Conservation (phyloP, 2,888 invertebrate genomes). For the Scaptomyza polygonia region DNA sequence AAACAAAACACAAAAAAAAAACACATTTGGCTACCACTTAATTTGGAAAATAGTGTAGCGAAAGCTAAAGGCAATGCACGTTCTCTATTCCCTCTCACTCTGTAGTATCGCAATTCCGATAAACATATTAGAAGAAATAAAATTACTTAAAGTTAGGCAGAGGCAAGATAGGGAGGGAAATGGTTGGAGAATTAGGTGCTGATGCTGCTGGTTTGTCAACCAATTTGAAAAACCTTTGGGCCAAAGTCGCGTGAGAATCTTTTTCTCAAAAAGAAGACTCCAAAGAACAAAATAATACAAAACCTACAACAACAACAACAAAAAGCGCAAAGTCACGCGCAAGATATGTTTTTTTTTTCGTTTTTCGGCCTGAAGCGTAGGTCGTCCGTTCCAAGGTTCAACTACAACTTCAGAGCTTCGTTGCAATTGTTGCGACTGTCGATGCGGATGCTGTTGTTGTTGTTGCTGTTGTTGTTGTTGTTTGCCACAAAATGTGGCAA, state of each 20-base stretch:
- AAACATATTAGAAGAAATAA: conserved; percentile 69
- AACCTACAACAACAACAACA: too few species aligned
- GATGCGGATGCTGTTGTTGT: conserved; percentile 15
- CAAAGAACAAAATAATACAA: conserved; percentile 20
- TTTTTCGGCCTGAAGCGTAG: conserved; percentile 60
- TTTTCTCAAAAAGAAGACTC: conserved; percentile 37
- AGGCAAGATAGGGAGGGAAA: too few species aligned
- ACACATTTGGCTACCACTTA: conserved; percentile 72
- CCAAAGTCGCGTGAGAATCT: conserved; percentile 74
- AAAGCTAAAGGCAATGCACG: conserved; percentile 66
- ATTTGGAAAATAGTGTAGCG: conserved; percentile 53
- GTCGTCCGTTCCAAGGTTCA: conserved; percentile 28
- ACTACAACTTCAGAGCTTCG: conserved; percentile 1
- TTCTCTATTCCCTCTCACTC: conserved; percentile 39
- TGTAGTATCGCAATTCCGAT: conserved; percentile 41
- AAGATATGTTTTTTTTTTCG: conserved; percentile 47
- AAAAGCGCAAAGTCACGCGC: conserved; percentile 78
- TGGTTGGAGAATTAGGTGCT: conserved; percentile 43
- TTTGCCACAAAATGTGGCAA: conserved; percentile 43
- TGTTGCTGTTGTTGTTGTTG: conserved; percentile 35
- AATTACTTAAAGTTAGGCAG: conserved; percentile 58
- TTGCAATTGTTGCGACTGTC: conserved; percentile 25
- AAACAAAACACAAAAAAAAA: background rate
- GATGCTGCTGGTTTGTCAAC: conserved; percentile 73
- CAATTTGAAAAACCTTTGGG: conserved; percentile 65